These are phyloP conservation scores for Hydrolagus colliei DNA, from an alignment of 2,797 vertebrate genomes.

Conservation along the genomic window DNA sequence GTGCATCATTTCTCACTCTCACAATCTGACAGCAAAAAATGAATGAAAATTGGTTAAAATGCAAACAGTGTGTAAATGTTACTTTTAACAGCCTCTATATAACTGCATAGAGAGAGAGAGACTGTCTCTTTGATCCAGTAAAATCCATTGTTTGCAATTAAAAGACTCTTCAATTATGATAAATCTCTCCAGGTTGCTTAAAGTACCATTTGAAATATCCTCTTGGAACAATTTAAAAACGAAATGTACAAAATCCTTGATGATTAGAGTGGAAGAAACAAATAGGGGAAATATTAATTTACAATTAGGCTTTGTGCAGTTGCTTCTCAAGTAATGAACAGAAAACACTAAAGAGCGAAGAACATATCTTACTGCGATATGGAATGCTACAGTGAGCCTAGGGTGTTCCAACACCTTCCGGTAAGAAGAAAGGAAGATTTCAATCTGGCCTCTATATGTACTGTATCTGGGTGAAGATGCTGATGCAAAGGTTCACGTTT, in stretches of 20 bases:
- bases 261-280: conserved; percentile 8
- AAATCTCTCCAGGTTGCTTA: not conserved
- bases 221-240: conserved; percentile 26
- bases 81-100: conserved; percentile 15
- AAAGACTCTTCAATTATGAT: conserved; percentile 18
- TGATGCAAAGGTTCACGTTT: conserved; percentile 49
- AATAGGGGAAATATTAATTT: conserved; percentile 20
- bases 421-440: conserved; percentile 23
- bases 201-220: conserved; percentile 9
- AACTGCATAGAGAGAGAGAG: conserved; percentile 27
- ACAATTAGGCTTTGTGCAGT: conserved; percentile 5
- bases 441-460: conserved; percentile 24
- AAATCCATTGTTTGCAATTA: conserved; percentile 26
- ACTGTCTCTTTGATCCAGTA: conserved; percentile 29
- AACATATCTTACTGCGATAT: conserved; percentile 12
- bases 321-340: conserved; percentile 27
- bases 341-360: conserved; percentile 26
- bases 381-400: conserved; percentile 17
- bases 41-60: conserved; percentile 23
- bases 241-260: conserved; percentile 27
- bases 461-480: conserved; percentile 21
- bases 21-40: conserved; percentile 24
- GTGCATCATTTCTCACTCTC: conserved; percentile 27
- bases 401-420: conserved; percentile 18
- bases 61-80: conserved; percentile 4